Evolutionary conservation across 2,888 invertebrate genomes (phyloP).

Genomic region (Plemyria rubiginata): DNA sequence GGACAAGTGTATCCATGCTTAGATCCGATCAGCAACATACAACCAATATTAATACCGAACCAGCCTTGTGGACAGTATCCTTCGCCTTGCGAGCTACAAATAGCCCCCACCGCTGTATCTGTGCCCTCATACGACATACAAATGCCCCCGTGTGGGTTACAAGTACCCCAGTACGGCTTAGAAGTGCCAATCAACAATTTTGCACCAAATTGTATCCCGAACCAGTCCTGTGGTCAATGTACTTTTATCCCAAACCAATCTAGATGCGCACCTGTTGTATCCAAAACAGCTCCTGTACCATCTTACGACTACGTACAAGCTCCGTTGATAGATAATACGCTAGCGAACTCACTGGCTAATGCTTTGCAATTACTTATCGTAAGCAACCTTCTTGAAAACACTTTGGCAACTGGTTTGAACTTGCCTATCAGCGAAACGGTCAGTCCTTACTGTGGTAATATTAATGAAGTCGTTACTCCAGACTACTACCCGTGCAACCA

Average conservation of each 20-base stretch:
- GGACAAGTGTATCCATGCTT: constrained; percentile 5
- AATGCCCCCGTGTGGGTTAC: constrained; percentile 2
- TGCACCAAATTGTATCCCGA: constrained; percentile 18
- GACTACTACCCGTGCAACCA: constrained; percentile 29
- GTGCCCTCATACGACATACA: constrained; percentile 3
- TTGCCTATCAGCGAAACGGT: constrained; percentile 5
- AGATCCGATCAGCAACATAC: neutral
- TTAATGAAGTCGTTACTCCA: constrained; percentile 25
- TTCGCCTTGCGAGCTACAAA: neutral
- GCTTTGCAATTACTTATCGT: constrained; percentile 65
- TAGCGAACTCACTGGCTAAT: constrained; percentile 65
- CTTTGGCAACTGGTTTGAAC: constrained; percentile 17
- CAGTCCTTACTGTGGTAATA: constrained; percentile 22
- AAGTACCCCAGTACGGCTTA: constrained; percentile 8
- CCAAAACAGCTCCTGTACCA: constrained; percentile 30
- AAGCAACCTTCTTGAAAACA: constrained; percentile 60
- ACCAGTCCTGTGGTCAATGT: constrained; percentile 4
- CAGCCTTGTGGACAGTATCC: neutral
- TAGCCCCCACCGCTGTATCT: constrained; percentile 1
- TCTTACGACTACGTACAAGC: constrained; percentile 21
- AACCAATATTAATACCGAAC: neutral
- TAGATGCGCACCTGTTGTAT: constrained; percentile 18
- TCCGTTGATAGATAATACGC: constrained; percentile 58
- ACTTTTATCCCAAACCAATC: constrained; percentile 17
- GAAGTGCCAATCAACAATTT: constrained; percentile 24